Base-by-base conservation (phyloP, 2,797 vertebrate species). In the Octomys mimax region DNA sequence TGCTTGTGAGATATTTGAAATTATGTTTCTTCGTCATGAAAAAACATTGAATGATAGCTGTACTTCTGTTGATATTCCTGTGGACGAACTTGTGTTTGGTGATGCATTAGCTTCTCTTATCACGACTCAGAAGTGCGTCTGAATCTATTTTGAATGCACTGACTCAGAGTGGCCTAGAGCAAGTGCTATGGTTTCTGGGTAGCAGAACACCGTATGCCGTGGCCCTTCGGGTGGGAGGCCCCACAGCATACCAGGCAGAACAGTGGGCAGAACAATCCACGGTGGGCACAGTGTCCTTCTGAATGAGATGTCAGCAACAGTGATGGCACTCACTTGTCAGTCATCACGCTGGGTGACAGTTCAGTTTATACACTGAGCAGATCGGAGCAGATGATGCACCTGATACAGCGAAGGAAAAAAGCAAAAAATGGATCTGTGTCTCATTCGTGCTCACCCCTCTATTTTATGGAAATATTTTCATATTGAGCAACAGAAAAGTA, bases 381-480 rank as follows among this genome's bases (percentile, higher is more conserved):
- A 80, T 24, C 64, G 75, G 42, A 39, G 68, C 59, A 70, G 68
- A 42, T 18, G 66, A 73, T 89, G 2, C 24, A 39, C 77, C 88
- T 88, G 73, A 71, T 79, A 62, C 19, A 19, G n/a, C 62, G 42
- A 92, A 75, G 16, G 13, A 82, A 57, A 70, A 5, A 78, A 85
- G 82, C 16, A 62, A 93, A 62, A 22, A 36, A 31, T 75, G 46
- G 80, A 11, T 77, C 22, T 93, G 79, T 57, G 36, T 89, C 73
- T 77, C 36, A 66, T 95, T 96, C n/a, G 31, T 75, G 33, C 64
- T 92, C 57, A 68, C 54, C 5, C 28, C 11, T 91, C 78, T 85
- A 59, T 88, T 88, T 95, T 52, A 54, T 75, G 85, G 73, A 83
- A 95, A 92, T 95, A 88, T 88, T 96, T 94, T 95, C 57, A 82